These are phyloP conservation scores for Spodoptera picta DNA, from an alignment of 2,888 invertebrate genomes.

Conservation along the genomic window DNA sequence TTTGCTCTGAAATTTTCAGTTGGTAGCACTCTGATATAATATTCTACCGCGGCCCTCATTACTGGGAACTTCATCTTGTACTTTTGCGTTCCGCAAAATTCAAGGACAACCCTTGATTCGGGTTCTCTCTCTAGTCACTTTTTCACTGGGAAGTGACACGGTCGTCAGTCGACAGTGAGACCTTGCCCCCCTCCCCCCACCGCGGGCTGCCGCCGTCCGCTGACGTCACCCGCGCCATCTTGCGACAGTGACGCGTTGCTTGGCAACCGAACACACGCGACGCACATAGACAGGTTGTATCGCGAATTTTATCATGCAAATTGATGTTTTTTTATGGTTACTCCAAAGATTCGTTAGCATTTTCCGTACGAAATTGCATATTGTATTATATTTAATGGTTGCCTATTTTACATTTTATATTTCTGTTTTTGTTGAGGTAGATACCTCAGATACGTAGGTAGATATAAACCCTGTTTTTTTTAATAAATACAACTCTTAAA, in stretches of 20 bases:
- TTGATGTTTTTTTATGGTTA: conserved; percentile 47
- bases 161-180: conserved; percentile 76
- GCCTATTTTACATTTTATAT: conserved; percentile 11
- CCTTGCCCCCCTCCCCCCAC: conserved; percentile 74
- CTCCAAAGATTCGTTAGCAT: conserved; percentile 40
- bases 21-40: not conserved
- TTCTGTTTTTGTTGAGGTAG: conserved; percentile 17
- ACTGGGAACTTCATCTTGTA: conserved; percentile 40
- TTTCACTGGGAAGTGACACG: conserved; percentile 86
- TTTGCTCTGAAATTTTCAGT: conserved; percentile 2
- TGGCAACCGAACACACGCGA: conserved; percentile 80
- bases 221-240: conserved; percentile 88
- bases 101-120: conserved; percentile 79
- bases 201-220: conserved; percentile 64
- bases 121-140: conserved; percentile 77
- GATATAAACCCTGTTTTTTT: not conserved
- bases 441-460: too few species aligned
- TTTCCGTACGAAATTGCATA: conserved; percentile 32
- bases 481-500: not conserved
- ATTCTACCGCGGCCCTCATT: conserved; percentile 15
- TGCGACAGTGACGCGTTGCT: conserved; percentile 83
- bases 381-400: conserved; percentile 17
- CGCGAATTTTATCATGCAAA: conserved; percentile 57
- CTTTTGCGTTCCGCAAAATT: conserved; percentile 73
- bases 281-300: conserved; percentile 66